These are phyloP conservation scores for Furcula furcula DNA, from an alignment of 2,888 invertebrate species.

Conservation along the genomic window DNA sequence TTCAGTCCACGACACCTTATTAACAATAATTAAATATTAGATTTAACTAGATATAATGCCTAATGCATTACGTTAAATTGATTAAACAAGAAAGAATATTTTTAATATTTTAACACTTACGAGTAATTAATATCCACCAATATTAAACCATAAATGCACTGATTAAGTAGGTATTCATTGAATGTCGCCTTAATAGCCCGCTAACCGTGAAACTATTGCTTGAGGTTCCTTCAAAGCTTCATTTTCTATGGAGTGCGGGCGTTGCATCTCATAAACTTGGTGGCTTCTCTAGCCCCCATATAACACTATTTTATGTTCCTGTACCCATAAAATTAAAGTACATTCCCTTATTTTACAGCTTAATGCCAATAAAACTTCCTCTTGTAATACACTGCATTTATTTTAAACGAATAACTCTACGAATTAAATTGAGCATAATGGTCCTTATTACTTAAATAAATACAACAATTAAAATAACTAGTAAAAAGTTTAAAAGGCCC, in stretches of 20 bases:
- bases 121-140: too few species aligned
- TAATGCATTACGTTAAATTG: too few species aligned
- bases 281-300: constrained; percentile 29
- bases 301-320: constrained; percentile 30
- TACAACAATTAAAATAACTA: not conserved
- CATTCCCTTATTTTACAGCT: constrained; percentile 12
- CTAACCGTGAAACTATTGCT: not conserved
- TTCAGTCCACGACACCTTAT: too few species aligned
- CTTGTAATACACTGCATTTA: constrained; percentile 21
- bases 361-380: constrained; percentile 24
- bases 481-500: constrained; percentile 23
- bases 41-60: too few species aligned
- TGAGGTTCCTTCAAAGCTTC: constrained; percentile 18
- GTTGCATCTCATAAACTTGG: constrained; percentile 34
- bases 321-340: constrained; percentile 23
- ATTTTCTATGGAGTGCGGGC: constrained; percentile 23
- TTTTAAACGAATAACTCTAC: constrained; percentile 22
- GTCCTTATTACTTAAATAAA: constrained; percentile 11
- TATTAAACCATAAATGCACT: too few species aligned
- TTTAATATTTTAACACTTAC: too few species aligned
- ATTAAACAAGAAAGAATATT: too few species aligned
- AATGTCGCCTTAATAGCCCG: too few species aligned
- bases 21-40: too few species aligned
- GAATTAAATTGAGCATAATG: constrained; percentile 41
- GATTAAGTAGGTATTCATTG: too few species aligned